Evolutionary conservation across 2,888 invertebrate genomes (phyloP), one percentile per base, ranked within the genome.

Genomic region (Heterodera filipjevi): DNA sequence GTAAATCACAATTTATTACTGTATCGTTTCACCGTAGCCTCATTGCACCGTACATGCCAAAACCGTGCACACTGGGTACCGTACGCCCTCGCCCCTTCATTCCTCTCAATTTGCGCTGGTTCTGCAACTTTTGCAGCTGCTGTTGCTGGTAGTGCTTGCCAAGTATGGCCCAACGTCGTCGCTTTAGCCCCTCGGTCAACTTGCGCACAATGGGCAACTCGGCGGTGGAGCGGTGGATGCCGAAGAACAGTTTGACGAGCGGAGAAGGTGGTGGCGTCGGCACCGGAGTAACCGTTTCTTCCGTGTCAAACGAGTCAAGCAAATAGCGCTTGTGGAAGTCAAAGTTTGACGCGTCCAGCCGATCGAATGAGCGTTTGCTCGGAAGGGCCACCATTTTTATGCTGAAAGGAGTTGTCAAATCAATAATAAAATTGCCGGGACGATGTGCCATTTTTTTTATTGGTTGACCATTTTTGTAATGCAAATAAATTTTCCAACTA

Each of bases 291-390:
- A 49, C 49, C 19, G 49, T 49, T 14, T 59, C 27, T 8, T 22
- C n/a, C 59, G 10, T n/a, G n/a, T n/a, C n/a, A n/a, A n/a, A 12
- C 59, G n/a, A 5, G 10, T 59, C 59, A n/a, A 6, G 14, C 27
- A 75, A 75, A 49, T 49, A 19, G 30, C 75, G 53, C 68, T 75
- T 75, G 32, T 75, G 64, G 59, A 75, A 75, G 22, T 75, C 75
- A 64, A 75, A 75, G 30, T 22, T 59, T 22, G 75, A 75, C 22
- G 66, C 33, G 46, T 75, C 75, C 44, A 75, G 44, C 10, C 75
- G 53, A 30, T 75, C 75, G 46, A 75, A 75, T 14, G 75, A 66
- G 22, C 66, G 30, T 64, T 75, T 75, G 46, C 16, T 33, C 16
- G 59, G 59, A 3, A 59, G 5, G 59, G 22, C 6, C 53, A 59